Percentiles rank a stretch among this genome's conserved stretches.
Evolutionary conservation across 2,797 vertebrate genomes (phyloP).

Genomic region (Gila robusta): DNA sequence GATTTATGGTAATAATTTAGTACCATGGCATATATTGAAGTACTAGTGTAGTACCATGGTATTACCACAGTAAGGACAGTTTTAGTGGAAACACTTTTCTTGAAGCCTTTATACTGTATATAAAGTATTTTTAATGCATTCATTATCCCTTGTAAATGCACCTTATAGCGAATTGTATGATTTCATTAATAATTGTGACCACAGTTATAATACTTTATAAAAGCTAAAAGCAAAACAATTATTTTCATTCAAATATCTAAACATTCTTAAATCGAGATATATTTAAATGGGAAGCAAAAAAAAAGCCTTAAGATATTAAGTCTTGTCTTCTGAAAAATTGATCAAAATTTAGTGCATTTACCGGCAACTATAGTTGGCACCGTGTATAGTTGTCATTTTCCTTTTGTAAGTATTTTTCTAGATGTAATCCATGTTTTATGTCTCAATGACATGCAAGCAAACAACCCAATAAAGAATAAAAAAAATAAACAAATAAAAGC

Average conservation of each 20-base stretch:
- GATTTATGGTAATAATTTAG: background rate
- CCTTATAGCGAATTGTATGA: background rate
- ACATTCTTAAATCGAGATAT: background rate
- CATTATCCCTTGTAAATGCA: background rate
- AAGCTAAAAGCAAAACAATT: background rate
- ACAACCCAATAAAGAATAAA: too few relatives aligned
- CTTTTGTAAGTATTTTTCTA: too few relatives aligned
- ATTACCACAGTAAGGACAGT: background rate
- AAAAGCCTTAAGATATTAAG: background rate
- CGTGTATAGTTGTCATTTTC: too few relatives aligned
- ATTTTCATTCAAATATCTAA: background rate
- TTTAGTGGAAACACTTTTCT: background rate
- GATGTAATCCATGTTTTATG: too few relatives aligned
- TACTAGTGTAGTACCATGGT: background rate
- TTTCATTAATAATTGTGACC: background rate
- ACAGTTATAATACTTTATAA: background rate
- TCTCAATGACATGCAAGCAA: too few relatives aligned
- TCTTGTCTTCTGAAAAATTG: background rate
- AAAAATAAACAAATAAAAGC: too few relatives aligned
- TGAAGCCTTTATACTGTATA: background rate
- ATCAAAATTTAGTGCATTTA: background rate
- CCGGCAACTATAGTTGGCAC: too few relatives aligned
- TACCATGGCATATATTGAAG: background rate
- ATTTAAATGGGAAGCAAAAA: too few relatives aligned
- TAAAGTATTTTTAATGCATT: background rate